Percentiles rank a stretch among this genome's conserved stretches.
These are phyloP conservation scores for Aporophyla lueneburgensis DNA, from an alignment of 2,888 invertebrate genomes.

Conservation along the genomic window DNA sequence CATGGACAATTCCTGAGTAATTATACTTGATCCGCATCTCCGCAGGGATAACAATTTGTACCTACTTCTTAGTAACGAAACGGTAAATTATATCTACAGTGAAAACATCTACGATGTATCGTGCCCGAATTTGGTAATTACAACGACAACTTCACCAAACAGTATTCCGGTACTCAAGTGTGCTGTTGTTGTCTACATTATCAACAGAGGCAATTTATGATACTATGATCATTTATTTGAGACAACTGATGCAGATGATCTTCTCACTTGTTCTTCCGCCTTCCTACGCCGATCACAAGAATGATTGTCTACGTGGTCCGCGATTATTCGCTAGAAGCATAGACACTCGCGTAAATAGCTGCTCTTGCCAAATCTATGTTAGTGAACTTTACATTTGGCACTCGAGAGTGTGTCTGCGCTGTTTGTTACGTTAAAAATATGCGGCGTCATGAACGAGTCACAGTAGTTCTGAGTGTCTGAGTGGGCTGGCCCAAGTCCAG, in stretches of 20 bases:
- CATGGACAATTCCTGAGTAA: slow-evolving; percentile 12
- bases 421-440: slow-evolving; percentile 90
- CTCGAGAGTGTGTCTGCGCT: slow-evolving; percentile 85
- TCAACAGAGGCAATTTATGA: background rate
- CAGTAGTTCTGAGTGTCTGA: slow-evolving; percentile 79
- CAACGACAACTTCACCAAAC: background rate
- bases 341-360: slow-evolving; percentile 85
- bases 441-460: slow-evolving; percentile 89
- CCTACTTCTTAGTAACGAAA: no score
- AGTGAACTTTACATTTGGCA: slow-evolving; percentile 91
- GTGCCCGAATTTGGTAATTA: slow-evolving; percentile 5
- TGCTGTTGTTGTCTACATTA: background rate
- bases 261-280: slow-evolving; percentile 42
- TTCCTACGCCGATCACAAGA: slow-evolving; percentile 60
- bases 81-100: no score
- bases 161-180: background rate
- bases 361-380: slow-evolving; percentile 89
- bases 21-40: background rate
- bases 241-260: slow-evolving; percentile 15
- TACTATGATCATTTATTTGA: background rate
- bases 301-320: slow-evolving; percentile 68
- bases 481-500: slow-evolving; percentile 86
- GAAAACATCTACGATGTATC: background rate
- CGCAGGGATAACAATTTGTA: slow-evolving; percentile 1
- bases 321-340: slow-evolving; percentile 76